Conservation (phyloP, 2,888 invertebrate species). For the Himalopsyche tibetana region DNA sequence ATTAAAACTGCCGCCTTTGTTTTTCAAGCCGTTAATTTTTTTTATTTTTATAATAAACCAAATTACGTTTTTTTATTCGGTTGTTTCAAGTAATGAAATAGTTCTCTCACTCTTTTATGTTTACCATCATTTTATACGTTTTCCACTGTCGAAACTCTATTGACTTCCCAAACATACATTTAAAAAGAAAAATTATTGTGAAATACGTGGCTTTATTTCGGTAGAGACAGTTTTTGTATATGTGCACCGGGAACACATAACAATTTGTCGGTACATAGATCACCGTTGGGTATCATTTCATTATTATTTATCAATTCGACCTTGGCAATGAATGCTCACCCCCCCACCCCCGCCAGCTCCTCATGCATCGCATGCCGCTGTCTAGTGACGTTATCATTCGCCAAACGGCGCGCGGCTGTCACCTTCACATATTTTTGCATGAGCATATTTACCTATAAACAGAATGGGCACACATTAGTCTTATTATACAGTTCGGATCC, state of each 20-base stretch:
- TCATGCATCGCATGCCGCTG: neutral
- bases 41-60: no score
- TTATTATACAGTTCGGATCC: no score
- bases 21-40: no score
- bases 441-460: neutral
- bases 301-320: constrained; percentile 58
- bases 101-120: no score
- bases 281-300: neutral
- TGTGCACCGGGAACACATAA: neutral
- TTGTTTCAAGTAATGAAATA: no score
- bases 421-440: constrained; percentile 4
- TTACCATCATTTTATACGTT: no score
- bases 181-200: no score
- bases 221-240: neutral
- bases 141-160: no score
- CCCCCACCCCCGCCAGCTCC: neutral
- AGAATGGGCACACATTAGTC: neutral
- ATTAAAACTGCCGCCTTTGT: no score
- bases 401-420: neutral
- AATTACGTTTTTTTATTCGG: no score
- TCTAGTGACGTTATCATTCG: constrained; percentile 18
- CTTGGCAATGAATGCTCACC: constrained; percentile 58
- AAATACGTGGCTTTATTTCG: no score
- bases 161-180: no score
- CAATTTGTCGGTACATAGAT: constrained; percentile 1